Evolutionary conservation across 2,797 vertebrate genomes (phyloP), one percentile per base, ranked within the genome.

Genomic region (Bufotes viridis): DNA sequence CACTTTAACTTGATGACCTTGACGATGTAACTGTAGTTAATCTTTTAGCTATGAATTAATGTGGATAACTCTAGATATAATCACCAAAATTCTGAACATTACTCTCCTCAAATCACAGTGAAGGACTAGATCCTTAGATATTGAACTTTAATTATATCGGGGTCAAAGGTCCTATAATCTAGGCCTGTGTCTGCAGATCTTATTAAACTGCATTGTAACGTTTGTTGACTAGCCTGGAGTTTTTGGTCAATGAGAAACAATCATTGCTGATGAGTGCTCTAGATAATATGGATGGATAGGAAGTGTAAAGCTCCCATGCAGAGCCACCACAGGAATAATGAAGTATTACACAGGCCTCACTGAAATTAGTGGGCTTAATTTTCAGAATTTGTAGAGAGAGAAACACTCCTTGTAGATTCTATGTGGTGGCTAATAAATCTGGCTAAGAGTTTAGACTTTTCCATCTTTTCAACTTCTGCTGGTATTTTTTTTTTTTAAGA

Each of bases 401-500:
- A 42, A 42, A 42, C 34, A 5, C 3, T 42, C 34, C 34, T 42
- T 42, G 42, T 42, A 42, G 42, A 42, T 42, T 42, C 42, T 42
- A 42, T 42, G 42, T 42, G 42, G 42, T 42, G 42, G 42, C 6
- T 42, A 42, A 42, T 42, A 42, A 42, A 42, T 42, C 42, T 42
- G 42, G 42, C 4, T 42, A 42, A 42, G 13, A 55, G 53, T 14
- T 15, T 60, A 5, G 13, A 15, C 58, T 17, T 67, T n/a, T 63
- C 20, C 9, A 11, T 65, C 20, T 34, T 70, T 17, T 34, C 57
- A 5, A 0, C 7, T 17, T 34, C 29, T 57, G 49, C 7, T 55
- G 76, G 4, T 42, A 1, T 14, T 42, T 75, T 34, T 20, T 84
- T 34, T 17, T 8, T 3, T 22, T 3, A 78, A 94, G 94, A 80